Base-by-base conservation (phyloP, 2,888 invertebrate species). In the Drosophila limbata region DNA sequence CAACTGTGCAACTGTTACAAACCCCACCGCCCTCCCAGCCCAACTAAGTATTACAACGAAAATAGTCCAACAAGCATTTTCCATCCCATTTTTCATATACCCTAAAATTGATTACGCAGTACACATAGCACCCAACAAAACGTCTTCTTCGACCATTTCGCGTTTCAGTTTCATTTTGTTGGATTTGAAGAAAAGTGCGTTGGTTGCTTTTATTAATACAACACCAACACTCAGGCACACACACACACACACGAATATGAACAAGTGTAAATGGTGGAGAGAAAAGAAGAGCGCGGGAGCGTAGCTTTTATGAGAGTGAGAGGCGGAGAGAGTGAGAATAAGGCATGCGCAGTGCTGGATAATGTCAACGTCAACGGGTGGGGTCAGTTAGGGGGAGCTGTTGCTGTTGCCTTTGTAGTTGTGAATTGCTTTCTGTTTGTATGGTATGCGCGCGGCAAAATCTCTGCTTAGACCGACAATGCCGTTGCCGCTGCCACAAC, bases 131-230 rank as follows among this genome's bases (percentile, higher is more conserved):
- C 55, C 66, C 61, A 68, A 69, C 65, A 50, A 56, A 50, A 56
- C 51, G 21, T 73, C 71, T 62, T 65, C 25, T 56, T 72, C 47
- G 56, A 64, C 42, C 63, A 77, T 69, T 76, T 73, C 60, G 76
- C 73, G 73, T 77, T 79, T 77, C 59, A 50, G 70, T 79, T 79
- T 78, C 68, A 66, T 77, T 83, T 83, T 64, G 77, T 74, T 77
- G 72, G 67, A 44, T 62, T 65, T 70, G 65, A 72, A 73, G 73
- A 83, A 84, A 85, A 85, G 83, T 84, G 84, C 84, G 84, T 84
- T 81, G 84, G 85, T 84, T 84, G 84, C 84, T 85, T 84, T 84
- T 84, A 84, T 83, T 84, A 85, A 84, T 85, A 84, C 83, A 69
- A 77, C 77, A 81, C 77, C 42, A 53, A 53, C 42, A 64, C 39